These are phyloP conservation scores for Hyperoplus immaculatus DNA, from an alignment of 2,797 vertebrate genomes.

Conservation along the genomic window DNA sequence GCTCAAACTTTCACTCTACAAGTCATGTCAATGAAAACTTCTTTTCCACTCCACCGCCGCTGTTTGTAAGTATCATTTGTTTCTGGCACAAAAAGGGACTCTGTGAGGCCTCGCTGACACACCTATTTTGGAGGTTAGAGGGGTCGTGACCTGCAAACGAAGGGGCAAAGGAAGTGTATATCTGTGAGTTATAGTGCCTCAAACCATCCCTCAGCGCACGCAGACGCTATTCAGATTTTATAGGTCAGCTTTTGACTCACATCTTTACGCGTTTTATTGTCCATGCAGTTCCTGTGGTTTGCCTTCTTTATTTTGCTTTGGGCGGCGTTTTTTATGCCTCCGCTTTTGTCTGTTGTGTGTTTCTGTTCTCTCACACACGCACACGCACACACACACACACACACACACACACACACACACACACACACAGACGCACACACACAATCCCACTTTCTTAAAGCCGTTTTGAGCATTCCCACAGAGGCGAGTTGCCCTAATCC, in stretches of 20 bases:
- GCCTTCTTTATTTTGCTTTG: conserved; percentile 46
- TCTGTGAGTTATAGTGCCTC: conserved; percentile 30
- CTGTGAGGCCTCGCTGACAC: conserved; percentile 41
- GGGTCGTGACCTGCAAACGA: conserved; percentile 50
- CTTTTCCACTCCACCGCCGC: conserved; percentile 17
- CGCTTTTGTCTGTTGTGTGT: conserved; percentile 15
- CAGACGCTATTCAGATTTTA: conserved; percentile 19
- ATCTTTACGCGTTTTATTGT: conserved; percentile 39
- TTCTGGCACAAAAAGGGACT: conserved; percentile 53
- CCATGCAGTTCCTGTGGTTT: conserved; percentile 18
- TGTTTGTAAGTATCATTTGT: conserved; percentile 44
- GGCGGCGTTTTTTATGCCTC: conserved; percentile 13
- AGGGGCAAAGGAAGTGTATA: conserved; percentile 39
- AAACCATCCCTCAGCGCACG: conserved; percentile 8
- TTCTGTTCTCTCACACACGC: conserved; percentile 4
- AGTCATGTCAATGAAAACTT: conserved; percentile 31
- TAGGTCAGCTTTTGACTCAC: conserved; percentile 16
- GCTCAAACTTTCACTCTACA: neutral
- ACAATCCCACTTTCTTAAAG: conserved; percentile 26
- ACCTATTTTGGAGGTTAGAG: conserved; percentile 66
- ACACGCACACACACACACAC: neutral
- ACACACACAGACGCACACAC: conserved; percentile 25
- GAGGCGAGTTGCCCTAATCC: conserved; percentile 71
- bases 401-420: neutral
- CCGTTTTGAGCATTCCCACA: conserved; percentile 58